Evolutionary conservation across 2,113 vertebrate genomes (phyloP).

Genomic region (Oreochromis aureus): DNA sequence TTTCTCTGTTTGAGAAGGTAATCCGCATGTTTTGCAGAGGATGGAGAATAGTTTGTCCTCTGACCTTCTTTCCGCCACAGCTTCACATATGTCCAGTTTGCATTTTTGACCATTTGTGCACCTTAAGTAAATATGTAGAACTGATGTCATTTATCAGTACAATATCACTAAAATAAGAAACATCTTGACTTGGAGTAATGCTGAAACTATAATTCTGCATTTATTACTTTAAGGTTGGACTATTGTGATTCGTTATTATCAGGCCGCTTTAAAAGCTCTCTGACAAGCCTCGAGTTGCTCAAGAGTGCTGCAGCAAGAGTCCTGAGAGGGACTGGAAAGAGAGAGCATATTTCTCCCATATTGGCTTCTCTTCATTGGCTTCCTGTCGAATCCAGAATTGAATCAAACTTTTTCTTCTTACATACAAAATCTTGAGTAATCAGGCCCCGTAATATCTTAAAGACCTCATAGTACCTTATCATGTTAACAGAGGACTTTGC

Average conservation of each 20-base stretch:
- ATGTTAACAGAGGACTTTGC: background rate
- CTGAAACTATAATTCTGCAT: background rate
- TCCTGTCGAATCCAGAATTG: background rate
- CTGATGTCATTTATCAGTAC: background rate
- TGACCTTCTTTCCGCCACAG: background rate
- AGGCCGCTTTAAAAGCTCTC: background rate
- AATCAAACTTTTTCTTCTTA: rapidly evolving
- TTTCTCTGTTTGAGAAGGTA: background rate
- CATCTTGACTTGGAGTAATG: background rate
- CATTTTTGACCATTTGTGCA: background rate
- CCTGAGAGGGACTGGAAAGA: background rate
- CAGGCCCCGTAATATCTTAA: rapidly evolving
- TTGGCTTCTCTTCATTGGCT: background rate
- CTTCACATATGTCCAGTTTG: background rate
- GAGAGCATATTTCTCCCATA: background rate
- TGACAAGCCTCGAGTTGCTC: background rate
- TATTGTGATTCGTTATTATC: background rate
- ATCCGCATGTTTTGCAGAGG: background rate
- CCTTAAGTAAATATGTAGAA: background rate
- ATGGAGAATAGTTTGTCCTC: background rate
- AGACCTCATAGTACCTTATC: background rate
- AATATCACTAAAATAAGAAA: background rate
- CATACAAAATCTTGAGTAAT: background rate
- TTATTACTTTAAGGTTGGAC: background rate
- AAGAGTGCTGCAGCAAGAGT: background rate